Evolutionary conservation across 2,888 invertebrate genomes (phyloP).

Genomic region (Nomada goodeniana): DNA sequence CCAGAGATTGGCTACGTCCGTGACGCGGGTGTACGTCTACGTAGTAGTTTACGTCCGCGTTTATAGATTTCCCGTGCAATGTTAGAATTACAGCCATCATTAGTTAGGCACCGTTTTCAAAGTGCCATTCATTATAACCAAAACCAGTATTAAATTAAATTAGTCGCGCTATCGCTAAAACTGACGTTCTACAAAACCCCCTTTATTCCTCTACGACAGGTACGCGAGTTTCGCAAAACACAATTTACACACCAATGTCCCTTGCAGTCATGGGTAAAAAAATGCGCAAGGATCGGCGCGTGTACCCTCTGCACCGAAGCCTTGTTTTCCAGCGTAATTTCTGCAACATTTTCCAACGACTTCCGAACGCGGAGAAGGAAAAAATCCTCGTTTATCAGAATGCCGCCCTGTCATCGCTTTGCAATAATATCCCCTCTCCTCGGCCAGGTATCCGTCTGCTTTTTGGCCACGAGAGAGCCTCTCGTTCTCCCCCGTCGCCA

Average conservation of each 20-base stretch:
- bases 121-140: too few relatives aligned
- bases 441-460: constrained; percentile 27
- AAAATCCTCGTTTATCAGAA: constrained; percentile 45
- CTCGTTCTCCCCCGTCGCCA: constrained; percentile 36
- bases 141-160: too few relatives aligned
- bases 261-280: too few relatives aligned
- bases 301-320: too few relatives aligned
- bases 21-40: background rate
- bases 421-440: constrained; percentile 33
- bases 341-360: too few relatives aligned
- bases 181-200: too few relatives aligned
- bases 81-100: background rate
- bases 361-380: background rate
- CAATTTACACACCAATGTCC: too few relatives aligned
- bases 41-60: background rate
- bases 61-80: background rate
- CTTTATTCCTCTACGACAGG: too few relatives aligned
- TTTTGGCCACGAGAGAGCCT: constrained; percentile 46
- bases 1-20: background rate
- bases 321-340: too few relatives aligned
- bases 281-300: too few relatives aligned
- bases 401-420: constrained; percentile 48
- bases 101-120: background rate
- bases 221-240: too few relatives aligned
- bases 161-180: too few relatives aligned